Base-by-base conservation (phyloP, 2,888 invertebrate genomes). In the Idaea dimidiata region DNA sequence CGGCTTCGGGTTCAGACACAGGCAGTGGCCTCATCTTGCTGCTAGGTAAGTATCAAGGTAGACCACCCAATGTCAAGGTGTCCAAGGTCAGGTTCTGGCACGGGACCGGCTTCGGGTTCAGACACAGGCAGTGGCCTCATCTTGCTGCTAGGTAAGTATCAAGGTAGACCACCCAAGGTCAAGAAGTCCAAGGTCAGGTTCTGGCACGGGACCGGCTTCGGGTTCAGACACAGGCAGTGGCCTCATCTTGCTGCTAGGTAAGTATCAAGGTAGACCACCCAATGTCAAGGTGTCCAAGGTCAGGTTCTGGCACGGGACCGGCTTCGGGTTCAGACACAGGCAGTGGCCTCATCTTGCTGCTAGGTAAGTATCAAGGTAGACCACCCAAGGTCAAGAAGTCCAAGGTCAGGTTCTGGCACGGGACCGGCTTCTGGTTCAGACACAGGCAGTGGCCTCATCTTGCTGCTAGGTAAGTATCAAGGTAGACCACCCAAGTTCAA, bases 171-270 rank as follows among this genome's bases (percentile, higher is more conserved):
- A n/a, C n/a, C n/a, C n/a, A n/a, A n/a, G n/a, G n/a, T n/a, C n/a
- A n/a, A n/a, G n/a, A n/a, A n/a, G n/a, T n/a, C n/a, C n/a, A n/a
- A n/a, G 54, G 94, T 97, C 17, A 88, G 97, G 60, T 96, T 97
- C 78, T 97, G 97, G 97, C 95, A 97, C 78, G 97, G 97, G 0
- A 93, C 95, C 69, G 97, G 97, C 0, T 97, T 96, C 81, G 97
- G 96, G 0, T 97, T 96, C 83, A 93, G 96, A 14, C 94, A 94
- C 59, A 73, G 88, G 64, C 94, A 79, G 80, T 94, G 78, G 93
- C 93, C 85, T 65, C 94, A 75, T 82, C 83, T 85, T 66, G 94
- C 81, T 81, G 93, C 93, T 79, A 94, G 79, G 94, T 94, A 70
- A 86, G 43, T 43, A n/a, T n/a, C n/a, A n/a, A n/a, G n/a, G n/a